These are phyloP conservation scores for Campoletis sonorensis DNA, from an alignment of 1,140 invertebrate species.

Conservation along the genomic window DNA sequence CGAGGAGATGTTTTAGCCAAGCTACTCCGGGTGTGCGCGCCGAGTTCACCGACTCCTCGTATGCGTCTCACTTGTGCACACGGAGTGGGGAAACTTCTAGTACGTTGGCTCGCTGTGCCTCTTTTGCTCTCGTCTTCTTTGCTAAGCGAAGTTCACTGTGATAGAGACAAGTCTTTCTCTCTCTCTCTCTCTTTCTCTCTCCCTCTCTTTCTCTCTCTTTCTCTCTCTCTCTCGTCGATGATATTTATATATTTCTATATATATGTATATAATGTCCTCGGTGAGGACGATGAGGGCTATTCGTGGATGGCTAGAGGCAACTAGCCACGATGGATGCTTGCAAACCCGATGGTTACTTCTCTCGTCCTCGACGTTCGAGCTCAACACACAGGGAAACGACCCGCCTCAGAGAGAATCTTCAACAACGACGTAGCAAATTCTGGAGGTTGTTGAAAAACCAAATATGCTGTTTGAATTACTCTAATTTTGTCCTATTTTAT, in stretches of 20 bases:
- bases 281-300: slow-evolving; percentile 10
- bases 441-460: too few species aligned
- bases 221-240: too few species aligned
- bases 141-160: neutral
- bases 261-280: slow-evolving; percentile 5
- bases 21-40: slow-evolving; percentile 49
- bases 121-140: slow-evolving; percentile 37
- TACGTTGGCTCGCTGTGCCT: neutral
- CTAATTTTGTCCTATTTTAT: too few species aligned
- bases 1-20: slow-evolving; percentile 39
- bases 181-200: neutral
- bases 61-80: slow-evolving; percentile 42
- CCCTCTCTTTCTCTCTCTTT: too few species aligned
- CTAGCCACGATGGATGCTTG: slow-evolving; percentile 31
- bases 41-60: slow-evolving; percentile 59
- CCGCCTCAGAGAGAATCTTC: neutral
- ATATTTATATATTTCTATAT: neutral
- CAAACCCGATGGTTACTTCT: slow-evolving; percentile 31
- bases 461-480: too few species aligned
- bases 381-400: neutral
- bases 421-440: neutral
- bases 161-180: neutral
- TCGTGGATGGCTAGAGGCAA: slow-evolving; percentile 29
- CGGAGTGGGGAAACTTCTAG: slow-evolving; percentile 27
- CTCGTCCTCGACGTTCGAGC: slow-evolving; percentile 9